Base-by-base conservation (phyloP, 2,113 vertebrate genomes). In the Pygoscelis antarcticus region DNA sequence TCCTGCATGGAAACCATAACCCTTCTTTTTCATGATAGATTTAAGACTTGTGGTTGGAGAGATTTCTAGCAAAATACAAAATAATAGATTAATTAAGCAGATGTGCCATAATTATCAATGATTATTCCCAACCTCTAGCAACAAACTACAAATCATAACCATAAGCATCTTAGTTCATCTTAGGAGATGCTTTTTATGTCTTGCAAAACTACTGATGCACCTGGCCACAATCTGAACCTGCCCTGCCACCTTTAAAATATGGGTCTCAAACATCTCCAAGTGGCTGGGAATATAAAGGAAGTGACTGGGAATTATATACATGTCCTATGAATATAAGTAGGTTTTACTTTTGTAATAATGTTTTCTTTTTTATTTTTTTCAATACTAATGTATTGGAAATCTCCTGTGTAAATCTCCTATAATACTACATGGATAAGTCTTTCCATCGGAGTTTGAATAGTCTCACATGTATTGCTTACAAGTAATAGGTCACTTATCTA, bases 21-120 rank as follows among this genome's bases (percentile, higher is more conserved):
- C 98, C 95, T 99, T 99, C 98, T 99, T 99, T 99, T 99, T 99
- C 99, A 99, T 99, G 97, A 99, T 99, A 95, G 99, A 99, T 98
- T 99, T 99, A 98, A 99, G 99, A 98, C 98, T 99, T 98, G 98
- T 97, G 89, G 96, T 97, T 92, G 98, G 98, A 89, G 97, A 98
- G 85, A 72, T 94, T 94, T 98, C 98, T 99, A 98, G 94, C 96
- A 88, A 98, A 97, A 98, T 92, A 98, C 90, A 98, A 98, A 96
- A 98, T 72, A 85, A 98, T 23, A 98, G 88, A 95, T 98, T 97
- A 98, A 97, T 94, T 94, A 51, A 90, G 93, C 85, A 93, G 80
- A 66, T 49, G 49, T 36, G 76, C 44, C 44, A 38, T 27, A 46
- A 82, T 77, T 44, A 86, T 54, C 81, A 70, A 61, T 26, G 23